Percentiles rank a stretch among this genome's conserved stretches.
Evolutionary conservation across 2,888 invertebrate genomes (phyloP).

Genomic region (Leptinotarsa juncta): DNA sequence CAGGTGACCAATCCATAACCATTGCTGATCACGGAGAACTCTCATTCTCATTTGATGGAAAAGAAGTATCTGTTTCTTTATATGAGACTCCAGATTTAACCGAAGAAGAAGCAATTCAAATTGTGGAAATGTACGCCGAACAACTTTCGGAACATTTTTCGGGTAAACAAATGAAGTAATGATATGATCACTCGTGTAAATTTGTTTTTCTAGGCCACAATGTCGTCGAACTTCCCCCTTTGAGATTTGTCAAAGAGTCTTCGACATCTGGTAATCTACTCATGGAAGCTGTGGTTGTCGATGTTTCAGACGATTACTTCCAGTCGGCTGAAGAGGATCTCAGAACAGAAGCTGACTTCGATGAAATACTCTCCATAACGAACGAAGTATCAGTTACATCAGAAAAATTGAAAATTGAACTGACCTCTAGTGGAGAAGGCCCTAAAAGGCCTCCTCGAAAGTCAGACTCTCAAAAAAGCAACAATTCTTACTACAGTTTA

Average conservation of each 20-base stretch:
- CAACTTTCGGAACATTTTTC: constrained; percentile 89
- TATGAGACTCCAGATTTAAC: constrained; percentile 94
- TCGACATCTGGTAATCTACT: constrained; percentile 87
- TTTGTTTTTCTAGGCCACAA: constrained; percentile 74
- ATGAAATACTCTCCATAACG: constrained; percentile 82
- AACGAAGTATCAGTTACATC: constrained; percentile 75
- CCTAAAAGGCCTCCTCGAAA: constrained; percentile 74
- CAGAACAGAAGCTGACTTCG: constrained; percentile 87
- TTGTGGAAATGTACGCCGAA: constrained; percentile 94
- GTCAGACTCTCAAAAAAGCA: constrained; percentile 72
- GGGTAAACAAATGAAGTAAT: constrained; percentile 61
- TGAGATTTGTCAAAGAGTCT: constrained; percentile 89
- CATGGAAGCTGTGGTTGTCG: constrained; percentile 93
- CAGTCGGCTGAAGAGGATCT: constrained; percentile 84
- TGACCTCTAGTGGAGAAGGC: constrained; percentile 68
- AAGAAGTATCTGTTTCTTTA: constrained; percentile 89
- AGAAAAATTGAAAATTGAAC: constrained; percentile 69
- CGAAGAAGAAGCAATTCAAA: constrained; percentile 90
- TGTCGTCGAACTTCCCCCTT: constrained; percentile 86
- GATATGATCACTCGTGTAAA: constrained; percentile 19
- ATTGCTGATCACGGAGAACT: constrained; percentile 87
- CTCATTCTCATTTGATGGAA: constrained; percentile 91
- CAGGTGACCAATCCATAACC: constrained; percentile 74
- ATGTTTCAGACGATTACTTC: constrained; percentile 88
- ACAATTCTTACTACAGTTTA: constrained; percentile 70